Conservation (phyloP, 23 tunicate species). For the Halocynthia roretzi region DNA sequence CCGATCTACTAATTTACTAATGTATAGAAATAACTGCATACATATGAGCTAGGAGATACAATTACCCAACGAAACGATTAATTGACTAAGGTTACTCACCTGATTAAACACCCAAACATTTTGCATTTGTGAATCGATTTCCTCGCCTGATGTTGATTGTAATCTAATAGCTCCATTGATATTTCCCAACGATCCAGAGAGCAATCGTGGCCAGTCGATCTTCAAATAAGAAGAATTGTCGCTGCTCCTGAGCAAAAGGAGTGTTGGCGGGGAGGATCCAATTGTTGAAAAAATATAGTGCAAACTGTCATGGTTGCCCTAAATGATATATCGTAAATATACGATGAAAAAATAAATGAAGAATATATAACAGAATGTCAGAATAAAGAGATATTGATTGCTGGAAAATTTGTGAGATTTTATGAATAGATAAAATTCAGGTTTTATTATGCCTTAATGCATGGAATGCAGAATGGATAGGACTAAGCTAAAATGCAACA, state of each 20-base stretch:
- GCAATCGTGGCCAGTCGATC: slow-evolving; percentile 31
- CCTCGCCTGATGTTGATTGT: not conserved
- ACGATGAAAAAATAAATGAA: too few relatives aligned
- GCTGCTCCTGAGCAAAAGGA: slow-evolving; percentile 22
- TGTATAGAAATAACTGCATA: too few relatives aligned
- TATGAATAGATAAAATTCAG: too few relatives aligned
- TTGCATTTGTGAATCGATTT: not conserved
- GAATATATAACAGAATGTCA: too few relatives aligned
- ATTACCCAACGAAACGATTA: not conserved
- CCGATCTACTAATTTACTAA: too few relatives aligned
- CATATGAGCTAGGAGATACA: too few relatives aligned
- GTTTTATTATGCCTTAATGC: too few relatives aligned
- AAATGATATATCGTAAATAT: not conserved
- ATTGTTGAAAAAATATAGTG: slow-evolving; percentile 54
- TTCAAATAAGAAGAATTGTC: slow-evolving; percentile 2
- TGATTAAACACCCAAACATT: not conserved
- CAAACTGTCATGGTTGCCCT: slow-evolving; percentile 15
- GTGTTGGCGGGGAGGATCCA: slow-evolving; percentile 43
- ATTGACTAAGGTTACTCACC: not conserved
- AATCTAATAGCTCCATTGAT: slow-evolving; percentile 2
- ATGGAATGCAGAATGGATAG: too few relatives aligned
- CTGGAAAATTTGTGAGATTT: too few relatives aligned
- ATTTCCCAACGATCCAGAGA: not conserved
- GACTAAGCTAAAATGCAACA: not conserved
- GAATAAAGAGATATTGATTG: too few relatives aligned